Evolutionary conservation across 2,113 vertebrate species (phyloP), one percentile per base, ranked within the genome.

Genomic region (Eonycteris spelaea): DNA sequence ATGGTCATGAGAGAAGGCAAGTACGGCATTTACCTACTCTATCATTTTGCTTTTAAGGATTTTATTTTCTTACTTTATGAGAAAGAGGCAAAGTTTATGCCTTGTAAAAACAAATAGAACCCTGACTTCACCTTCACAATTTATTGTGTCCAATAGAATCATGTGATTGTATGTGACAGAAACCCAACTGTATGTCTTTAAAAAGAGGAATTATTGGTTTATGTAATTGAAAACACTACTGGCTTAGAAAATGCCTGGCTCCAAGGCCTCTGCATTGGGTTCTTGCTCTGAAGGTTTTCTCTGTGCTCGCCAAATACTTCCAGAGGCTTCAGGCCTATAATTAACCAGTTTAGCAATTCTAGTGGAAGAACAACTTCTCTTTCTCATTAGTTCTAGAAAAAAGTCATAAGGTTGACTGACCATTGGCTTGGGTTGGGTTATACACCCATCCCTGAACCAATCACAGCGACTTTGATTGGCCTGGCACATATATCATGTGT

Each of bases 351-450:
- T 10, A 61, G 51, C 85, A 90, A 86, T 94, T 94, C 74, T 68
- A 57, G 33, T 68, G 43, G 43, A 45, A 55, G 10, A 28, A 75
- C 45, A 86, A n/a, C 21, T 43, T 91, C 35, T 53, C 38, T 48
- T 94, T 96, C 73, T 43, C 38, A 82, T 86, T 45, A 65, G 38
- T 86, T 70, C 45, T 75, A 92, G 78, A 87, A 35, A 74, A 77
- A 35, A 74, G 16, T 22, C 3, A 53, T 24, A 48, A 68, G 40
- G 6, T 2, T 55, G 51, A 51, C 35, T 70, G 35, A 59, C n/a
- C 7, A 43, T 7, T 59, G 48, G 82, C 65, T 73, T 68, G 14
- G 5, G 21, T 3, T 38, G 51, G 85, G 40, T 73, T 55, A 5
- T 40, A 40, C 5, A 15, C 35, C 13, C 16, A 57, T 8, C 28